These are phyloP conservation scores for Torymus tubicola DNA, from an alignment of 2,888 invertebrate genomes.

Conservation along the genomic window DNA sequence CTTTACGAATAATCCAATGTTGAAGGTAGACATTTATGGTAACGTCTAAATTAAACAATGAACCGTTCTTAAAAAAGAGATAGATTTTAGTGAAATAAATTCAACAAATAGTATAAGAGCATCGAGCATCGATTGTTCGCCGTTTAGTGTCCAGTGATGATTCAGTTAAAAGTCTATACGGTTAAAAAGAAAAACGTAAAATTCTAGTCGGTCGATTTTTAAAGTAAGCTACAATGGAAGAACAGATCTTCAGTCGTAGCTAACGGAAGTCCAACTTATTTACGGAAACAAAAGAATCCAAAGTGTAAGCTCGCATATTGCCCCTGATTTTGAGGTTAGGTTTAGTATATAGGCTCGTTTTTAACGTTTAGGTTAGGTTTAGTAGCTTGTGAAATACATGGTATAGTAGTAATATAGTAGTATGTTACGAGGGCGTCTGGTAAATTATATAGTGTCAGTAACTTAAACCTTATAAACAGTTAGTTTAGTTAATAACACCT, in stretches of 20 bases:
- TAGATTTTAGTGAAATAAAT: too few species aligned
- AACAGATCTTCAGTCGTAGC: constrained; percentile 71
- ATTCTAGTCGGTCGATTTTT: constrained; percentile 66
- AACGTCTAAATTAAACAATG: neutral
- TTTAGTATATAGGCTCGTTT: too few species aligned
- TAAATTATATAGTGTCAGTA: too few species aligned
- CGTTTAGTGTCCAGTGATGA: constrained; percentile 10
- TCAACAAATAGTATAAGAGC: neutral
- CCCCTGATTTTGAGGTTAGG: too few species aligned
- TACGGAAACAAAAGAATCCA: neutral
- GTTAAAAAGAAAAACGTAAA: constrained; percentile 60
- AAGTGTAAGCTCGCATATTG: neutral
- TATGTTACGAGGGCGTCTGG: too few species aligned
- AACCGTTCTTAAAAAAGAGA: too few species aligned
- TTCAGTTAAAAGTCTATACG: constrained; percentile 45
- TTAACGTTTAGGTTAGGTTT: too few species aligned
- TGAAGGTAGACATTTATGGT: neutral
- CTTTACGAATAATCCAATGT: neutral
- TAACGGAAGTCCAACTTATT: constrained; percentile 34
- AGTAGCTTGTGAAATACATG: too few species aligned
- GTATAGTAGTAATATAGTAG: too few species aligned
- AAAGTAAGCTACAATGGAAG: constrained; percentile 74
- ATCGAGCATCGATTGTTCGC: constrained; percentile 19
- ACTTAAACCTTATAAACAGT: too few species aligned
- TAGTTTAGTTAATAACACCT: too few species aligned